These are phyloP conservation scores for Zeugodacus cucurbitae DNA, from an alignment of 1,140 invertebrate species.

Conservation along the genomic window DNA sequence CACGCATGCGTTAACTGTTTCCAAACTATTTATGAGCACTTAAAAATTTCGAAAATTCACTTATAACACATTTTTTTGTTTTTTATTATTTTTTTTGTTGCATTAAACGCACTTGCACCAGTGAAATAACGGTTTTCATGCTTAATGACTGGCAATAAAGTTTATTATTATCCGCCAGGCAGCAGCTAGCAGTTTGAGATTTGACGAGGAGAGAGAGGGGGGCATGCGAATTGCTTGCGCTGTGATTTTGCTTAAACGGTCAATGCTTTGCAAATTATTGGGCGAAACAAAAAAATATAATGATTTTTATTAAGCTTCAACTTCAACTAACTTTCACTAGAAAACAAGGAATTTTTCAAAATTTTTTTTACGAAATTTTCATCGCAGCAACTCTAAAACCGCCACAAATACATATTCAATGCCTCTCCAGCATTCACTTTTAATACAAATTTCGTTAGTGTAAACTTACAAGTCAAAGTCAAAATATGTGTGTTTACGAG, in stretches of 20 bases:
- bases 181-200: no score
- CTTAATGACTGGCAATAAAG: not conserved
- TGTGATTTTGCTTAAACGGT: not conserved
- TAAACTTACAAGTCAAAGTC: constrained; percentile 28
- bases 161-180: not conserved
- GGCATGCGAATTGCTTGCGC: not conserved
- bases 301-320: not conserved
- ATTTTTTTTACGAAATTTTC: not conserved
- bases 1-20: not conserved
- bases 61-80: not conserved
- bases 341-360: not conserved
- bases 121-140: not conserved
- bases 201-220: not conserved
- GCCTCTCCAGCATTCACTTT: not conserved
- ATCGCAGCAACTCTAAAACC: not conserved
- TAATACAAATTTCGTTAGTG: not conserved
- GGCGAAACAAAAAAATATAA: not conserved
- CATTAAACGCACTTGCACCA: not conserved
- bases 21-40: constrained; percentile 22
- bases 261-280: not conserved
- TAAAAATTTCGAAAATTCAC: not conserved
- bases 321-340: not conserved
- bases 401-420: not conserved
- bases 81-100: not conserved
- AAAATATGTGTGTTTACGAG: not conserved